phyloP scores from a whole-genome alignment of 2,113 vertebrate species.

The Tachysurus vachellii region DNA sequence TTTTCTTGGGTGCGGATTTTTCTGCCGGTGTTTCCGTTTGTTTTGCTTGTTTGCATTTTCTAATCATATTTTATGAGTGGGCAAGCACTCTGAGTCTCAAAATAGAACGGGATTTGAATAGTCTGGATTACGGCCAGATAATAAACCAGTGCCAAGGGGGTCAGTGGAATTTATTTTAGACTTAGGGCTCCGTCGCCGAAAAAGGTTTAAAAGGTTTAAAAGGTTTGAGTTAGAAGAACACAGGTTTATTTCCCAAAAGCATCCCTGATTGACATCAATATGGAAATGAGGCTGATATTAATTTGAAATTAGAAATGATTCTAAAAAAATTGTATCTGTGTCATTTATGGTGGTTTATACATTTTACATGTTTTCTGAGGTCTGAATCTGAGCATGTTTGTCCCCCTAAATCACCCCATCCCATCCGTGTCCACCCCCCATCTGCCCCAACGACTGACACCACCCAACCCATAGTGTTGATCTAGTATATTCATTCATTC shows the following conservation, averaged over 20 bases:
- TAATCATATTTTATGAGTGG: neutral
- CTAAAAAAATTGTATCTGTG: neutral
- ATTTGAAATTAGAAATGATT: neutral
- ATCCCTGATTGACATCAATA: neutral
- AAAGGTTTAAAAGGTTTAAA: neutral
- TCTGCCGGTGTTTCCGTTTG: neutral
- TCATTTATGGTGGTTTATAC: neutral
- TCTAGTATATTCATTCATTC: too few relatives aligned
- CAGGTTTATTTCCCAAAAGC: neutral
- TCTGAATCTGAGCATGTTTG: too few relatives aligned
- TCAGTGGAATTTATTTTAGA: conserved; percentile 3
- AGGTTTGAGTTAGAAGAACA: neutral
- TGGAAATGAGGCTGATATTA: neutral
- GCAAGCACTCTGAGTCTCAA: neutral
- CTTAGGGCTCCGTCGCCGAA: neutral
- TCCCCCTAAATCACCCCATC: too few relatives aligned
- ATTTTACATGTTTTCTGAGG: too few relatives aligned
- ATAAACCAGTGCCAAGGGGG: neutral
- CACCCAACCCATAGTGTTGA: too few relatives aligned
- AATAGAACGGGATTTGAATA: neutral
- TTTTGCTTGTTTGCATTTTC: neutral
- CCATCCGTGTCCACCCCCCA: too few relatives aligned
- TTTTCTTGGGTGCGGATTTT: neutral
- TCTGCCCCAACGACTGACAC: too few relatives aligned
- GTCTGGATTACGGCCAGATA: neutral